Evolutionary conservation across 2,888 invertebrate genomes (phyloP), one percentile per base, ranked within the genome.

Genomic region (Chrysina gloriosa): DNA sequence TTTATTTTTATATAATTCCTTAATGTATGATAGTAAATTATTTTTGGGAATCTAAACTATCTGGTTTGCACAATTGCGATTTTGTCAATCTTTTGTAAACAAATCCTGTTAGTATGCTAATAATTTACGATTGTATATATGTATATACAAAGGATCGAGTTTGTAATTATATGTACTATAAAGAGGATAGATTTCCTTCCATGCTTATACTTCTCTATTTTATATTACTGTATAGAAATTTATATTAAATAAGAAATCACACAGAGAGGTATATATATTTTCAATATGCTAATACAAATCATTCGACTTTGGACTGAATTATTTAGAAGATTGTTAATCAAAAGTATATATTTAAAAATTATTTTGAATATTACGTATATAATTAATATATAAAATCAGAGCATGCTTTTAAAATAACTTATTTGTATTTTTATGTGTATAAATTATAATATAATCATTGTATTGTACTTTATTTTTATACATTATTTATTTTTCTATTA

Each of bases 401-500:
- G 64, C 64, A 64, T 64, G 21, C 16, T 25, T 39, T 34, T 31
- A 52, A 34, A 5, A 19, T 36, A 50, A 52, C 48, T 64, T 47
- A 64, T 48, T 50, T 27, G 23, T 50, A 64, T 23, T 14, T 39
- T 39, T 36, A 52, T 11, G n/a, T 56, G 42, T 65, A 29, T 65
- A 65, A 56, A 65, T 54, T 27, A 21, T 56, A 16, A 65, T 16
- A 56, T 66, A 58, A 47, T n/a, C n/a, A n/a, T 47, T 66, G 66
- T 66, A 47, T 45, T 47, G 47, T 66, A 66, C 66, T 66, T 66
- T 66, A 66, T 66, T 66, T 66, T 66, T 66, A 66, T 66, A 66
- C 34, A 16, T 66, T 66, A 66, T 66, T 66, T 66, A 66, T 66
- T 66, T 66, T 66, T 66, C 56, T 66, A 61, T 45, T 61, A 66